phyloP scores from a whole-genome alignment of 2,113 vertebrate species.

The Nothobranchius furzeri region DNA sequence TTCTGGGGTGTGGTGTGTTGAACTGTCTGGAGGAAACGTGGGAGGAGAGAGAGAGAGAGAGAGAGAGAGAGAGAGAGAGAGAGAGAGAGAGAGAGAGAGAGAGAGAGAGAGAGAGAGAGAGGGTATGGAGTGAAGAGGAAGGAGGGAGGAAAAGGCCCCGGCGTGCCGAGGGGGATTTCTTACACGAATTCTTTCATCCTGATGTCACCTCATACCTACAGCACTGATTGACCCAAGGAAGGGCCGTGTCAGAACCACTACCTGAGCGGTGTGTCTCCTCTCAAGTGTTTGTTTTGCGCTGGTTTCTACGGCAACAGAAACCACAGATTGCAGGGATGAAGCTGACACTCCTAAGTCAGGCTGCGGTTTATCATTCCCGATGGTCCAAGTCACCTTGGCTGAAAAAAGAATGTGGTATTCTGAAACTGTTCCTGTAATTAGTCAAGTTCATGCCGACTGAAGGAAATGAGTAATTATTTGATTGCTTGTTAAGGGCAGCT shows the following conservation, averaged over 20 bases:
- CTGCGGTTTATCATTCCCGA: constrained; percentile 71
- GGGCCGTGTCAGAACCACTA: constrained; percentile 52
- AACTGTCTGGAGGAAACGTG: constrained; percentile 71
- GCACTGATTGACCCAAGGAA: constrained; percentile 60
- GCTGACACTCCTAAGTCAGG: constrained; percentile 74
- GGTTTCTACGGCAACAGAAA: constrained; percentile 68
- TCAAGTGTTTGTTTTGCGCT: constrained; percentile 64
- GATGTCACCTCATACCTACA: constrained; percentile 59
- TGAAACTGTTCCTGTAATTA: constrained; percentile 7
- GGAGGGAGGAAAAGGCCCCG: constrained; percentile 63
- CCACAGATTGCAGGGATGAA: constrained; percentile 80
- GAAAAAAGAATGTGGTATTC: constrained; percentile 3
- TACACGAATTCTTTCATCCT: constrained; percentile 76
- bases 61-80: constrained; percentile 27
- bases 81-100: constrained; percentile 51
- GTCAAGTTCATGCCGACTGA: not conserved
- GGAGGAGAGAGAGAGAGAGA: constrained; percentile 61
- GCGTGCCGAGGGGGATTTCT: constrained; percentile 61
- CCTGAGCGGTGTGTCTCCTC: constrained; percentile 57
- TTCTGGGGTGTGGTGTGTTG: constrained; percentile 72
- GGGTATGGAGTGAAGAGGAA: constrained; percentile 54
- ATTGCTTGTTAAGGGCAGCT: too few relatives aligned
- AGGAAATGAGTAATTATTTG: not conserved
- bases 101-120: constrained; percentile 35
- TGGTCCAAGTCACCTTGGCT: constrained; percentile 70